Percentiles rank a stretch among this genome's conserved stretches.
These are phyloP conservation scores for Apodemus speciosus DNA, from an alignment of 2,113 vertebrate species.

Conservation along the genomic window DNA sequence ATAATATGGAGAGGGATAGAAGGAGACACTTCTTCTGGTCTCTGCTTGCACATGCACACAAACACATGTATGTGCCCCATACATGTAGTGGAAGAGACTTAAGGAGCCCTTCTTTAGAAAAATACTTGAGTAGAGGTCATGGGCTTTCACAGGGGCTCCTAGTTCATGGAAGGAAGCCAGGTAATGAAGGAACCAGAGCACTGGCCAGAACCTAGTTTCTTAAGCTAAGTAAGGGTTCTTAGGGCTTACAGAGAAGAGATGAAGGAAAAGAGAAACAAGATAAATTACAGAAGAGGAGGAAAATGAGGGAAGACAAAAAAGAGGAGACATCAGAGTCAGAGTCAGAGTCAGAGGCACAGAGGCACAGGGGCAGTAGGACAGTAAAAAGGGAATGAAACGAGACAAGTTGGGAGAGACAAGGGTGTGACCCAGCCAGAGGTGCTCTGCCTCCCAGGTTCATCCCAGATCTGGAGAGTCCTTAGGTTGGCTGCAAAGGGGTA, in stretches of 20 bases:
- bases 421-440: accelerated
- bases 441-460: not conserved
- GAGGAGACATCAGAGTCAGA: not conserved
- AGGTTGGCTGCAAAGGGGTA: not conserved
- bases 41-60: not conserved
- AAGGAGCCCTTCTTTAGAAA: not conserved
- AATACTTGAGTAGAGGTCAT: not conserved
- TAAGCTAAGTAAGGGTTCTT: not conserved
- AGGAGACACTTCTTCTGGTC: not conserved
- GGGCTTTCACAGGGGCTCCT: not conserved
- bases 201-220: accelerated
- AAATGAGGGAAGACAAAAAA: not conserved
- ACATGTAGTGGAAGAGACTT: not conserved
- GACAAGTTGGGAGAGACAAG: accelerated
- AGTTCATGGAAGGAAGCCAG: not conserved
- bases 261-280: not conserved
- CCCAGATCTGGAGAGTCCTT: not conserved
- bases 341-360: not conserved
- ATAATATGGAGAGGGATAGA: not conserved
- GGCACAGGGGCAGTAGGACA: accelerated
- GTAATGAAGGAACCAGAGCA: too few species aligned
- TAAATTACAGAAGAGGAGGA: not conserved
- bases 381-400: too few species aligned
- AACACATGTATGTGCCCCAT: not conserved
- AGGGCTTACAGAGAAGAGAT: not conserved